Base-by-base conservation (phyloP, 92 coral and sea anemone genomes). In the Palythoa caribaeorum region DNA sequence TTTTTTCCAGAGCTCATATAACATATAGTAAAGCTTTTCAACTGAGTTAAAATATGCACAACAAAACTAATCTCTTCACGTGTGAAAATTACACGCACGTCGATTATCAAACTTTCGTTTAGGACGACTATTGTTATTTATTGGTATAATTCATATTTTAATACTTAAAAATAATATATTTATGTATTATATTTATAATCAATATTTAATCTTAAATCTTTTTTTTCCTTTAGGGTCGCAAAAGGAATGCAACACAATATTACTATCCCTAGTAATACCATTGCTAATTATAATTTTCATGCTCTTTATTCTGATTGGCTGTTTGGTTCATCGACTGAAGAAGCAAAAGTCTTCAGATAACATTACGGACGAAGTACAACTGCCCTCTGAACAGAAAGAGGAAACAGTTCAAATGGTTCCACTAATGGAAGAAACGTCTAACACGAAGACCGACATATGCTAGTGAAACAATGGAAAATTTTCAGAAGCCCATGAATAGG, bases 281-380 rank as follows among this genome's bases (percentile, higher is more conserved):
- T 11, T 77, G 35, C 10, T 54, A 6, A 1, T 54, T 35, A 54
- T 77, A 15, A 55, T 77, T 77, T n/a, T 77, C 53, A 6, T 77
- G 38, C 68, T 77, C 9, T 15, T 77, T 35, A 77, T 77, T 36
- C 47, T 77, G 66, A 54, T 77, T 77, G 83, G 35, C 20, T 77
- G 19, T 15, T n/a, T 77, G 50, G 69, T 59, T 54, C 38, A 14
- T 35, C 83, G 66, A 3, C 20, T 77, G 21, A 77, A 54, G 68
- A 77, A n/a, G 28, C 40, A 12, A 19, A 77, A 28, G 38, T 17
- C 37, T 11, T 21, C 83, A 13, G 83, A 10, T 6, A 48, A 77
- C 39, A 77, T 77, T 8, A 14, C 83, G 28, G 28, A 28, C 3
- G 40, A 57, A 5, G 36, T 16, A 35, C 44, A 39, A 17, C 47